These are phyloP conservation scores for Rhamnusium bicolor DNA, from an alignment of 2,888 invertebrate species.

Conservation along the genomic window DNA sequence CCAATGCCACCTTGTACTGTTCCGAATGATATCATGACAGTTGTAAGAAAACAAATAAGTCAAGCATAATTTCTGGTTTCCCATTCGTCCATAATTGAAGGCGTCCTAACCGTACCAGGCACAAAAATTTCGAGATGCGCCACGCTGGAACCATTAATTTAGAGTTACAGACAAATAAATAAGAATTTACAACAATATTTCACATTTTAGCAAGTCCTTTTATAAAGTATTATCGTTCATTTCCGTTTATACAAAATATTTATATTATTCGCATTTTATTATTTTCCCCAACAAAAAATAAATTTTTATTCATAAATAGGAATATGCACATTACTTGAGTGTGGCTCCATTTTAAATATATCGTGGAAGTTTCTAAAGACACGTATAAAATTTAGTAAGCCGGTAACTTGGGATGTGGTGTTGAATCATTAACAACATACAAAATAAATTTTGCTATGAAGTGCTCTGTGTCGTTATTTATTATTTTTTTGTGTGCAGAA, in stretches of 20 bases:
- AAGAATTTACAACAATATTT: not conserved
- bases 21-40: not conserved
- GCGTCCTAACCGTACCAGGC: not conserved
- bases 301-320: too few relatives aligned
- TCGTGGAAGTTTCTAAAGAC: too few relatives aligned
- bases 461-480: too few relatives aligned
- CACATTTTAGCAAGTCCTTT: not conserved
- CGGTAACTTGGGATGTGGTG: too few relatives aligned
- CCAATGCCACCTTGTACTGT: conserved; percentile 6
- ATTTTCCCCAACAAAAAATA: too few relatives aligned
- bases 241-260: not conserved
- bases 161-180: not conserved
- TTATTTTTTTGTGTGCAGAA: too few relatives aligned
- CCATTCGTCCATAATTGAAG: not conserved
- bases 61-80: not conserved
- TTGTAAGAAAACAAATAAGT: conserved; percentile 16
- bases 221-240: too few relatives aligned
- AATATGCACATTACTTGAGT: too few relatives aligned
- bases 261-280: not conserved
- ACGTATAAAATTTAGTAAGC: too few relatives aligned
- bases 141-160: not conserved
- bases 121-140: conserved; percentile 9
- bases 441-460: too few relatives aligned
- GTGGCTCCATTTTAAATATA: too few relatives aligned
- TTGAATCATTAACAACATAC: too few relatives aligned